A percentile compares a stretch with the other conserved stretches of the same genome.
Conservation (phyloP, 2,888 invertebrate species). For the Caenorhabditis sp. region DNA sequence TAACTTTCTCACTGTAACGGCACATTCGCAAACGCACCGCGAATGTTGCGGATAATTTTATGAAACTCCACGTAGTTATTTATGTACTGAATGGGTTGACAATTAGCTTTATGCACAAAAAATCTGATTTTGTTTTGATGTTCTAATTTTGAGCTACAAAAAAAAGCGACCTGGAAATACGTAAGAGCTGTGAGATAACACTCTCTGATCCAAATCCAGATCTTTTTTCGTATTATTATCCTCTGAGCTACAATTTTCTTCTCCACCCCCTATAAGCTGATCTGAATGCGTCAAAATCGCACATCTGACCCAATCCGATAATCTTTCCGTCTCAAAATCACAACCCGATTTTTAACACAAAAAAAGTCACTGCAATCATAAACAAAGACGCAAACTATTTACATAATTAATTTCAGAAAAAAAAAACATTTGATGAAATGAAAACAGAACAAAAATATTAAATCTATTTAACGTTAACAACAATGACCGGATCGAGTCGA, state of each 20-base stretch:
- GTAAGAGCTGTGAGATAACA: background rate
- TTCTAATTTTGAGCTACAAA: too few species aligned
- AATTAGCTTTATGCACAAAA: too few species aligned
- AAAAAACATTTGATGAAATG: background rate
- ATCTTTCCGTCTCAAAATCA: background rate
- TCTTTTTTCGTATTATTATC: background rate
- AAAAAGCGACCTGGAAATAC: too few species aligned
- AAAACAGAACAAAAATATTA: conserved; percentile 8
- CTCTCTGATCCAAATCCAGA: background rate
- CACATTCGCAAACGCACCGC: too few species aligned
- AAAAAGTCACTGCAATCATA: background rate
- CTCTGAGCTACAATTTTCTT: too few species aligned
- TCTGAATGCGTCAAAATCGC: background rate
- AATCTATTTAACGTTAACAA: conserved; percentile 37
- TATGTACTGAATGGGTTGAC: too few species aligned
- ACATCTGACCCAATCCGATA: background rate
- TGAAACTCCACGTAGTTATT: too few species aligned
- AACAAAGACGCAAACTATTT: background rate
- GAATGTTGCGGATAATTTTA: too few species aligned
- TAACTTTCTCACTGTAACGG: too few species aligned
- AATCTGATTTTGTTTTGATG: too few species aligned
- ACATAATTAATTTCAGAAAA: background rate
- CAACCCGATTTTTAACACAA: background rate
- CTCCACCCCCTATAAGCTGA: too few species aligned
- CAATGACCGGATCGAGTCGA: conserved; percentile 54